phyloP scores from a whole-genome alignment of 2,888 invertebrate species.

The Lapara coniferarum region DNA sequence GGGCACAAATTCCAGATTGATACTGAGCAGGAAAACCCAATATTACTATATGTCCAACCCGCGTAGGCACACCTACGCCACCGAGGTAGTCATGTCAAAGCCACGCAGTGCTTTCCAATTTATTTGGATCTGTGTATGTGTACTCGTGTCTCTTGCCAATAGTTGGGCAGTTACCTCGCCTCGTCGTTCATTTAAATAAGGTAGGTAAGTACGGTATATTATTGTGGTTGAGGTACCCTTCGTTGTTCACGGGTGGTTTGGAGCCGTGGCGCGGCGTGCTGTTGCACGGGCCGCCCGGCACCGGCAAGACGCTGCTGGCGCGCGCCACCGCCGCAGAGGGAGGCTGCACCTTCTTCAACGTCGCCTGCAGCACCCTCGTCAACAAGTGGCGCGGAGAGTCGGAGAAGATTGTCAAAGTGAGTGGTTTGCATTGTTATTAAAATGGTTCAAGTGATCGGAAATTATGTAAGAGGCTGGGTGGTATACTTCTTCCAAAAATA shows the following conservation, averaged over 20 bases:
- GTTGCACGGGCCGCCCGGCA: slow-evolving; percentile 86
- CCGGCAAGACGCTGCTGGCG: slow-evolving; percentile 95
- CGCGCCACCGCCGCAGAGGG: slow-evolving; percentile 94
- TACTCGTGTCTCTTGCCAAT: no score
- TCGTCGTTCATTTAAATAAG: no score
- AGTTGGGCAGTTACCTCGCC: no score
- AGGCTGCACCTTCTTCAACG: slow-evolving; percentile 93
- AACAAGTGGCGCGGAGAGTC: slow-evolving; percentile 99
- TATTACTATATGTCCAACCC: no score
- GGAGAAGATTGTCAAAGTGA: slow-evolving; percentile 94
- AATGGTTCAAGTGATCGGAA: neutral
- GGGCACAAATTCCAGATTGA: no score
- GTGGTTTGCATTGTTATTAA: slow-evolving; percentile 30
- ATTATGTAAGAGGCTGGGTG: no score
- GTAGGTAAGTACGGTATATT: slow-evolving; percentile 70
- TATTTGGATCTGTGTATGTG: no score
- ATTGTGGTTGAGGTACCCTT: slow-evolving; percentile 65
- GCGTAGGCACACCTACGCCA: no score
- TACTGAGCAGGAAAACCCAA: no score
- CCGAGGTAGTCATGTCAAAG: no score
- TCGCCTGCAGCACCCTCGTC: slow-evolving; percentile 94
- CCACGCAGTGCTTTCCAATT: no score
- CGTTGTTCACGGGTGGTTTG: slow-evolving; percentile 86
- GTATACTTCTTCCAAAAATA: neutral
- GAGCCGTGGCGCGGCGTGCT: slow-evolving; percentile 93